Evolutionary conservation across 2,797 vertebrate genomes (phyloP).

Genomic region (Muscicapa striata): DNA sequence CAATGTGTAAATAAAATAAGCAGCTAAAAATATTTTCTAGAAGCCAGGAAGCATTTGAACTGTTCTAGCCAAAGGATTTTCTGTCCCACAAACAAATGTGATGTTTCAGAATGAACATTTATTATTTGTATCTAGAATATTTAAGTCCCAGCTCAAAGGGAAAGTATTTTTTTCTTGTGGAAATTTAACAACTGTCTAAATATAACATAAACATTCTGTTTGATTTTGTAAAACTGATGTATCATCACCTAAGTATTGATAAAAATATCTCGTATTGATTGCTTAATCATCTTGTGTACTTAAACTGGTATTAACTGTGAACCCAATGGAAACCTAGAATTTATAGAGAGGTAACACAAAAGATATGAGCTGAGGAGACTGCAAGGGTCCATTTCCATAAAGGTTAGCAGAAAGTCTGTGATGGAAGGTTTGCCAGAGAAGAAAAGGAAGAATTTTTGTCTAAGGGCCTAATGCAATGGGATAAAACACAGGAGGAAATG

Average conservation of each 20-base stretch:
- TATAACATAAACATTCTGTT: not conserved
- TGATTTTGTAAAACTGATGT: not conserved
- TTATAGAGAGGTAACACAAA: not conserved
- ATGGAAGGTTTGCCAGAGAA: not conserved
- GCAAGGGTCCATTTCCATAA: not conserved
- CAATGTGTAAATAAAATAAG: not conserved
- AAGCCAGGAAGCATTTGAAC: not conserved
- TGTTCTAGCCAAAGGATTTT: not conserved
- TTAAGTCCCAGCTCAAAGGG: not conserved
- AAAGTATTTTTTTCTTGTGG: not conserved
- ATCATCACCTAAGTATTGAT: not conserved
- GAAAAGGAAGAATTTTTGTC: not conserved
- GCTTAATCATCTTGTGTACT: not conserved
- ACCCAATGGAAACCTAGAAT: not conserved
- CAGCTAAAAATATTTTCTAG: not conserved
- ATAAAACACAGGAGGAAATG: not conserved
- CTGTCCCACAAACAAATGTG: not conserved
- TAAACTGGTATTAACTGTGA: not conserved
- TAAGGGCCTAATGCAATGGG: not conserved
- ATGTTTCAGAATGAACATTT: not conserved
- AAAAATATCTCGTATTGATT: not conserved
- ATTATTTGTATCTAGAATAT: not conserved
- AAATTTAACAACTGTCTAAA: not conserved
- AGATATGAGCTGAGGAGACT: not conserved
- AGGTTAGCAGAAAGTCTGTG: not conserved